phyloP scores from a whole-genome alignment of 92 coral and sea anemone genomes.

The Epizoanthus ramosus region DNA sequence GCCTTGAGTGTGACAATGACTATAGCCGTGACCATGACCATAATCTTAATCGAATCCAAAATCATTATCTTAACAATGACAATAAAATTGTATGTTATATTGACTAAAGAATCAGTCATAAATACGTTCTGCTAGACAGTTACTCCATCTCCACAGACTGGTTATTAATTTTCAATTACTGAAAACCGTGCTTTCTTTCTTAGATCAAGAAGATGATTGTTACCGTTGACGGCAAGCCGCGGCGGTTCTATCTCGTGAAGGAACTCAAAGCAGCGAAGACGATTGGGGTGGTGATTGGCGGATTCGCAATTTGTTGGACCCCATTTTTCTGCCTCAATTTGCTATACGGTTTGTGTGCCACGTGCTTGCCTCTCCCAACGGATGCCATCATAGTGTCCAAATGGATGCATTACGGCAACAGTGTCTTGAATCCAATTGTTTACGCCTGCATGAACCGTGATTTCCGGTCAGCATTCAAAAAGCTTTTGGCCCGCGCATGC shows the following conservation, averaged over 20 bases:
- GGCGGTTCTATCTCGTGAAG: conserved; percentile 78
- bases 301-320: conserved; percentile 90
- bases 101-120: no score
- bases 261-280: conserved; percentile 98
- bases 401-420: conserved; percentile 98
- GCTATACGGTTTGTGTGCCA: conserved; percentile 66
- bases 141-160: no score
- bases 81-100: no score
- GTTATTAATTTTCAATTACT: not conserved
- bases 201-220: conserved; percentile 81
- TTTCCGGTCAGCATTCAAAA: conserved; percentile 85
- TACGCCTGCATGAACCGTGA: conserved; percentile 98
- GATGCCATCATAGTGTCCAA: conserved; percentile 85
- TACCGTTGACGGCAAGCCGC: conserved; percentile 88
- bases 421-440: conserved; percentile 92
- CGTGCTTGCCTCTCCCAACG: conserved; percentile 69
- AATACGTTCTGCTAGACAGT: no score
- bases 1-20: no score
- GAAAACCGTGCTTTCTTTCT: not conserved
- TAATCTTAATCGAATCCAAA: no score
- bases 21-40: no score
- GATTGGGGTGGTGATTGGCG: conserved; percentile 91
- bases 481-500: conserved; percentile 75
- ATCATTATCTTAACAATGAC: no score
- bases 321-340: conserved; percentile 94